Evolutionary conservation across 2,113 vertebrate genomes (phyloP), one percentile per base, ranked within the genome.

Genomic region (Lanius ludovicianus): DNA sequence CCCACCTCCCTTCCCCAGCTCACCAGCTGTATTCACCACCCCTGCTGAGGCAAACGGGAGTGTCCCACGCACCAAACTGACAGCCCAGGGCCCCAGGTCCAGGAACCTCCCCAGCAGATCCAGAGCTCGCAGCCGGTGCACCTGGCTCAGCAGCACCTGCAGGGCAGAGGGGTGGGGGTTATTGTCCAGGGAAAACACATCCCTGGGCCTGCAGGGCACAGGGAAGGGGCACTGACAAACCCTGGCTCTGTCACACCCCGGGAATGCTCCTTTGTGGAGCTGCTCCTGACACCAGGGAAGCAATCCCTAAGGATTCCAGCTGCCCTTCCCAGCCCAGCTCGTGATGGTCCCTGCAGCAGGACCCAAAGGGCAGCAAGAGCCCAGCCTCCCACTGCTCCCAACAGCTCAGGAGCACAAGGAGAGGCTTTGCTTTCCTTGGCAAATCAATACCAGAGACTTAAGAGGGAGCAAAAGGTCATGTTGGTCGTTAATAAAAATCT

Each of bases 81-180:
- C 99, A 0, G 99, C 99, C 99, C 99, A 99, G 53, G 99, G 99
- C 14, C 99, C 99, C 93, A 99, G 98, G 97, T 99, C 99, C 98
- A 99, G 93, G 93, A 99, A 99, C 24, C 98, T 97, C 9, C 99
- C 99, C 41, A 99, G 98, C 96, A 99, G 95, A 88, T 99, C 99
- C 35, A 99, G 98, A 11, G 99, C 99, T 70, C 99, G 97, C 76
- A 99, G 98, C 31, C 99, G 98, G 95, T 99, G 99, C 62, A 99
- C 99, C 93, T 99, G 99, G 97, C 99, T 99, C 49, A 99, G 97
- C 95, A 99, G 98, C 78, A 99, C 99, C 99, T 99, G 97, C n/a
- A 82, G 97, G 97, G 83, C 91, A 41, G 20, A 86, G 53, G 31
- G 35, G 60, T 0, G 44, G 62, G 1, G 3, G 41, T 60, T 20